Evolutionary conservation across 2,888 invertebrate genomes (phyloP).

Genomic region (Drosophila tanythrix): DNA sequence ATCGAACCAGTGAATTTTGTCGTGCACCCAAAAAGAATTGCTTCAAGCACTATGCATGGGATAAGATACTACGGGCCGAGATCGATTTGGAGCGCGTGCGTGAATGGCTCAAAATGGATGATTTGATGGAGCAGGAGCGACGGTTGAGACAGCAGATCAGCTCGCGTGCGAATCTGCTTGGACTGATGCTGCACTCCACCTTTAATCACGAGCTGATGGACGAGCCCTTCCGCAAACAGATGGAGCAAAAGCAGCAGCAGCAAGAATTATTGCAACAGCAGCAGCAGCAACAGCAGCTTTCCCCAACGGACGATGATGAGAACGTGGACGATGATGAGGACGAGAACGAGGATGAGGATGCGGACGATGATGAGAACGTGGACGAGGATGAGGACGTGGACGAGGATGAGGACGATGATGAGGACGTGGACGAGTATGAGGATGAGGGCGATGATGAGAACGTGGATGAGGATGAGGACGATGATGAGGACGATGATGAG

Average conservation of each 20-base stretch:
- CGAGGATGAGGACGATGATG: no score
- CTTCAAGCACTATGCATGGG: slow-evolving; percentile 97
- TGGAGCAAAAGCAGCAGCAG: slow-evolving; percentile 55
- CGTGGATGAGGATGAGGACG: no score
- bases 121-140: slow-evolving; percentile 96
- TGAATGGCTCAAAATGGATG: slow-evolving; percentile 97
- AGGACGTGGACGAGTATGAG: no score
- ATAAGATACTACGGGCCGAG: slow-evolving; percentile 96
- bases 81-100: slow-evolving; percentile 97
- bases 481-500: no score
- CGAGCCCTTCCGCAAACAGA: slow-evolving; percentile 86
- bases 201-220: slow-evolving; percentile 97
- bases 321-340: no score
- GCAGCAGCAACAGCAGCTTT: not conserved
- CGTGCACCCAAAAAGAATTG: slow-evolving; percentile 94
- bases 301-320: not conserved
- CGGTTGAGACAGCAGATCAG: slow-evolving; percentile 90
- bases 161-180: slow-evolving; percentile 95
- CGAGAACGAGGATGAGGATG: no score
- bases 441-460: no score
- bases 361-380: no score
- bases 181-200: slow-evolving; percentile 98
- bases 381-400: no score
- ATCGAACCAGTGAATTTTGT: slow-evolving; percentile 94
- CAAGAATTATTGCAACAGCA: not conserved